phyloP scores from a whole-genome alignment of 2,113 vertebrate genomes.

The Phaetusa simplex region DNA sequence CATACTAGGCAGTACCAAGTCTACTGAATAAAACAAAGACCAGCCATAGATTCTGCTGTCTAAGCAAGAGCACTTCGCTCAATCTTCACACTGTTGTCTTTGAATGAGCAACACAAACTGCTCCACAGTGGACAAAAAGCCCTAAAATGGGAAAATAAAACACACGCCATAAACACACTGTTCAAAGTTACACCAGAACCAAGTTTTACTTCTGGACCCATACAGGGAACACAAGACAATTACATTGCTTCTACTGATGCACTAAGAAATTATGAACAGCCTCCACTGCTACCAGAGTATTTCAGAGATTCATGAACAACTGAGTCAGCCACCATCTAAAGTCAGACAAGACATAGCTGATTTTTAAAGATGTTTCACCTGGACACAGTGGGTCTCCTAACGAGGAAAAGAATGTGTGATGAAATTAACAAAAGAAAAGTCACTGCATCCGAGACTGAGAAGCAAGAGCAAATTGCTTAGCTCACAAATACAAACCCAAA shows the following conservation, averaged over 20 bases:
- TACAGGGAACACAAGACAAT: background rate
- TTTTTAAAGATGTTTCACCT: background rate
- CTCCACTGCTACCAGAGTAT: no score
- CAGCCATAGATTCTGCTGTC: background rate
- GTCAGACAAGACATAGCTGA: background rate
- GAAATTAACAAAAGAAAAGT: background rate
- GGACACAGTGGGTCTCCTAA: background rate
- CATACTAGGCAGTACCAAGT: background rate
- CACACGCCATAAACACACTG: background rate
- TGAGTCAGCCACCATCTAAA: background rate
- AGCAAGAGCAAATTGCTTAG: background rate
- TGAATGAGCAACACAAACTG: background rate
- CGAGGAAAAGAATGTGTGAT: background rate
- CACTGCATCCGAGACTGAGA: background rate
- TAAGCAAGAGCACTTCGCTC: background rate
- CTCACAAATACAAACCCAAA: background rate
- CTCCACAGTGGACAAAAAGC: background rate
- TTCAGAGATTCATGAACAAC: background rate
- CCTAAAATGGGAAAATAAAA: background rate
- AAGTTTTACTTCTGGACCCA: background rate
- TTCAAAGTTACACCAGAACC: background rate
- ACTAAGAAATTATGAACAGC: fast-evolving
- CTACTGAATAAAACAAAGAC: background rate
- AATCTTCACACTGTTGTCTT: background rate
- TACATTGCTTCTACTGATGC: background rate